A percentile compares a stretch with the other conserved stretches of the same genome.
These are phyloP conservation scores for Potamilus streckersoni DNA, from an alignment of 1,140 invertebrate species.

Conservation along the genomic window DNA sequence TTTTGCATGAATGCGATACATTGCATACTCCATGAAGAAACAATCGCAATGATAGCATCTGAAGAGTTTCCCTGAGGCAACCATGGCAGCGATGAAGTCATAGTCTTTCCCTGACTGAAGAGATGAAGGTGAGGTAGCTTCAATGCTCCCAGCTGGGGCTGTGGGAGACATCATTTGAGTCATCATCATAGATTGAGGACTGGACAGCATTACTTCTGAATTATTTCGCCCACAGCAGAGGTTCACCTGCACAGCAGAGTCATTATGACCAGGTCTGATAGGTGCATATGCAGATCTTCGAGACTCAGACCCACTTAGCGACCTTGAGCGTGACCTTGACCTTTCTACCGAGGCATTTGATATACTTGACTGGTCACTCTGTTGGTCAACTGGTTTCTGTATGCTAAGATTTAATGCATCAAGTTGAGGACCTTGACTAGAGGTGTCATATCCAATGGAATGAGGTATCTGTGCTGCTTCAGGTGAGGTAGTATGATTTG, in stretches of 20 bases:
- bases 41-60: slow-evolving; percentile 59
- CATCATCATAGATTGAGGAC: not conserved
- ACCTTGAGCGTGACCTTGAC: slow-evolving; percentile 37
- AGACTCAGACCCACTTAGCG: slow-evolving; percentile 36
- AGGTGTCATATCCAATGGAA: slow-evolving; percentile 27
- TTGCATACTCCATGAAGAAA: slow-evolving; percentile 61
- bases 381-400: slow-evolving; percentile 27
- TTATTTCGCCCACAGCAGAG: slow-evolving; percentile 40
- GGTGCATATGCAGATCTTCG: slow-evolving; percentile 1
- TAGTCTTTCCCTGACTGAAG: slow-evolving; percentile 34
- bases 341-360: slow-evolving; percentile 36
- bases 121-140: slow-evolving; percentile 27
- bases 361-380: slow-evolving; percentile 31
- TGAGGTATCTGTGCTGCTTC: slow-evolving; percentile 37
- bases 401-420: slow-evolving; percentile 59
- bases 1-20: slow-evolving; percentile 60
- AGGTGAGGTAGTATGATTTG: slow-evolving; percentile 37
- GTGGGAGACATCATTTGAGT: not conserved
- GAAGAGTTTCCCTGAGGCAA: slow-evolving; percentile 52
- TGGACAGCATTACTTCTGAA: not conserved
- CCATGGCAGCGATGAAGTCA: slow-evolving; percentile 48
- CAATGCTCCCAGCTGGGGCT: slow-evolving; percentile 9
- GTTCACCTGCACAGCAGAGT: slow-evolving; percentile 51
- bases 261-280: slow-evolving; percentile 2
- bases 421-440: slow-evolving; percentile 43